Conservation (phyloP, 2,113 vertebrate genomes). For the Urocynchramus pylzowi region DNA sequence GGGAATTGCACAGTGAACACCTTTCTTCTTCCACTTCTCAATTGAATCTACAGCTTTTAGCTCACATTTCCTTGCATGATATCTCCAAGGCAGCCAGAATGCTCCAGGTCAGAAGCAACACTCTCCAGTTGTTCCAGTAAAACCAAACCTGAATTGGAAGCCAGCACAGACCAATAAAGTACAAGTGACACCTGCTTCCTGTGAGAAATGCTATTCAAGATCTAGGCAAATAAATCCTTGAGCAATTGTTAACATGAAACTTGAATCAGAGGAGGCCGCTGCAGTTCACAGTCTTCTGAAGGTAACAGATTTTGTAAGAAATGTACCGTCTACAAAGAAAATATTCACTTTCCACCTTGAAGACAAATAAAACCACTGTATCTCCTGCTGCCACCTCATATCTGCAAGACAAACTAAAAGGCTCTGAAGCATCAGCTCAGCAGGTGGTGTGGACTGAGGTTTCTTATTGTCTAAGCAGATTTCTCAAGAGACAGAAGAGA, state of each 20-base stretch:
- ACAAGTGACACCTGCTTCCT: neutral
- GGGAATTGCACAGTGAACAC: neutral
- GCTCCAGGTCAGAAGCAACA: neutral
- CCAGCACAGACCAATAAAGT: neutral
- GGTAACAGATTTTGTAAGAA: neutral
- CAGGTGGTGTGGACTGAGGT: too few species aligned
- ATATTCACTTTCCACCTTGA: neutral
- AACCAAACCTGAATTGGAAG: neutral
- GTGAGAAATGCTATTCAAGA: neutral
- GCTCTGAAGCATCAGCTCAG: neutral
- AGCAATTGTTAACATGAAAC: neutral
- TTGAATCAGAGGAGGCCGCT: neutral
- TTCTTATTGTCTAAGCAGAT: neutral
- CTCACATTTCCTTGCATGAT: neutral
- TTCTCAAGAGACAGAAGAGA: neutral
- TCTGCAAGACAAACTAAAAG: neutral
- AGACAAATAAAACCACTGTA: neutral
- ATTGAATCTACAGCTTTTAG: neutral
- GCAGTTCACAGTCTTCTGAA: neutral
- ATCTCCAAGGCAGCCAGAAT: neutral
- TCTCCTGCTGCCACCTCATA: neutral
- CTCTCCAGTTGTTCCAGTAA: neutral
- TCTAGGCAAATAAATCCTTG: neutral
- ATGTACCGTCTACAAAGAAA: neutral
- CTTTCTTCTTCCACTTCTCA: neutral